Conservation (phyloP, 2,797 vertebrate species). For the Arvicola amphibius region DNA sequence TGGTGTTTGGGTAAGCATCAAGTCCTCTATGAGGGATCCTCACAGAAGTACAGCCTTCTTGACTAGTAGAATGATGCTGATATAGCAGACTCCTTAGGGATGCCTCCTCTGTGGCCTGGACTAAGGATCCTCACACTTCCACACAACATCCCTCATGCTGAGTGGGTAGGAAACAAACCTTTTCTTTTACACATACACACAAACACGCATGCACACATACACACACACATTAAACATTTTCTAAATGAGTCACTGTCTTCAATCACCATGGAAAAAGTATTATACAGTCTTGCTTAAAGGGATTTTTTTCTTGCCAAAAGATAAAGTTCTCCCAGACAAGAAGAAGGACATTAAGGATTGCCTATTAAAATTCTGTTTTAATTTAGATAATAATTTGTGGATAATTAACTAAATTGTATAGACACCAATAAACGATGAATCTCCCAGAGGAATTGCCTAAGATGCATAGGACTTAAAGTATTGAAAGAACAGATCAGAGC, state of each 20-base stretch:
- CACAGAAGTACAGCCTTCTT: too few species aligned
- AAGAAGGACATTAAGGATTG: slow-evolving; percentile 67
- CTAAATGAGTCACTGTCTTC: slow-evolving; percentile 67
- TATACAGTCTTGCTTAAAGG: slow-evolving; percentile 50
- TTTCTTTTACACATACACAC: neutral
- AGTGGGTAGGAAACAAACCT: neutral
- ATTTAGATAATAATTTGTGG: slow-evolving; percentile 64
- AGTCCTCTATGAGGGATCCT: too few species aligned
- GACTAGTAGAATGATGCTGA: neutral
- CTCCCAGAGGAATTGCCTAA: slow-evolving; percentile 38
- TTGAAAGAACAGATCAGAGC: neutral
- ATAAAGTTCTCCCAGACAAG: slow-evolving; percentile 68
- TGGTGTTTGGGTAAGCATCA: too few species aligned
- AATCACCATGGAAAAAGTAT: slow-evolving; percentile 56
- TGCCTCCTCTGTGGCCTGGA: neutral
- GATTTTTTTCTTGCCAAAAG: slow-evolving; percentile 58
- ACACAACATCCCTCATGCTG: neutral
- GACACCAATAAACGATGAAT: slow-evolving; percentile 38
- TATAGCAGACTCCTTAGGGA: neutral
- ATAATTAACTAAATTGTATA: slow-evolving; percentile 72
- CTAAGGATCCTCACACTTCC: neutral
- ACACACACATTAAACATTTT: slow-evolving; percentile 17
- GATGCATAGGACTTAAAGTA: slow-evolving; percentile 44
- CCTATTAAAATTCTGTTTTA: slow-evolving; percentile 67
- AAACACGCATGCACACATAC: neutral